Evolutionary conservation across 2,888 invertebrate species (phyloP), one percentile per base, ranked within the genome.

Genomic region (Netelia inedita): DNA sequence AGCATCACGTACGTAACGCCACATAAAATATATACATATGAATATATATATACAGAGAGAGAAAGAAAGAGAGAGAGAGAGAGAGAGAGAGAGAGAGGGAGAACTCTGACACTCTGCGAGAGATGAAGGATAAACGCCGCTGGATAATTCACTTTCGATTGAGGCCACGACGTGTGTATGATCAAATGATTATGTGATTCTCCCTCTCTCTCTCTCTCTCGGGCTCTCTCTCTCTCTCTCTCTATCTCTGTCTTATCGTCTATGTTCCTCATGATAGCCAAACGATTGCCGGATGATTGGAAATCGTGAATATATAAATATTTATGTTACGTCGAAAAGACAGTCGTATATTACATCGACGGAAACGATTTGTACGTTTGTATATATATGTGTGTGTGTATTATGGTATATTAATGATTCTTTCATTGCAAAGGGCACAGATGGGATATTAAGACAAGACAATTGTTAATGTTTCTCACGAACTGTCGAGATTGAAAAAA

Each of bases 101-200:
- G 57, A 8, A 46, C 66, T 68, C 66, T 68, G 76, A 68, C 68
- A 68, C 57, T 61, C 66, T 63, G 61, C 80, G 50, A 61, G 53
- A 84, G 84, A 84, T 73, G 84, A 84, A 76, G 84, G 84, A 84
- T 84, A 84, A 84, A 73, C 79, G 65, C 75, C 66, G 79, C 53
- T 83, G 71, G 83, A 83, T 83, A 79, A 80, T 84, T 84, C 80
- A 84, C 84, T 84, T 80, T 80, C 80, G 84, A 84, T 84, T 68
- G 84, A 76, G 84, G 76, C 68, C 80, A 68, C 43, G 84, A 72
- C 84, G 84, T 72, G 78, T 76, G 66, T 80, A 80, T 80, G 84
- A 84, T 84, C 84, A 76, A 84, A 80, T 76, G 84, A 80, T 83
- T 83, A 83, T 76, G 84, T 23, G 83, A 83, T 76, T 59, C 59